Evolutionary conservation across 2,888 invertebrate genomes (phyloP).

Genomic region (Gnatocerus cornutus): DNA sequence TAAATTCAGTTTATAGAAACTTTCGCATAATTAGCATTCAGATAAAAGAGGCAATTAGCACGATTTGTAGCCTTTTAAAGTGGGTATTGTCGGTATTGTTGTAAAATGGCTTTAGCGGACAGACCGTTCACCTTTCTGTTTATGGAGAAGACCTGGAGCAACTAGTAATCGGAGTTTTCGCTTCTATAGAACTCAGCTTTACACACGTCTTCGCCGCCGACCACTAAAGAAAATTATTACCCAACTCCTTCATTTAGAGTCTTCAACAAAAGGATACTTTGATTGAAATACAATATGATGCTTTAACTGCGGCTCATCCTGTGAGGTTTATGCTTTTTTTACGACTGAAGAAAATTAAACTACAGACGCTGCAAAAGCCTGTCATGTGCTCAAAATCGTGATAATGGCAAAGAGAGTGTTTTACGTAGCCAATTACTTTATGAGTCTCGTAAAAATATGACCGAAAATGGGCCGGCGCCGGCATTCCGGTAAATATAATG

Average conservation of each 20-base stretch:
- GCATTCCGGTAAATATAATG: slow-evolving; percentile 14
- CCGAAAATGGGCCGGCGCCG: slow-evolving; percentile 20
- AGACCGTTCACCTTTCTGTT: slow-evolving; percentile 53
- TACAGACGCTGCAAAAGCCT: slow-evolving; percentile 4
- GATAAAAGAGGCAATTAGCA: slow-evolving; percentile 63
- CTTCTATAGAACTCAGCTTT: slow-evolving; percentile 32
- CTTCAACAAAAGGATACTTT: slow-evolving; percentile 27
- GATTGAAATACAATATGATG: slow-evolving; percentile 31
- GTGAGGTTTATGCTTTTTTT: slow-evolving; percentile 35
- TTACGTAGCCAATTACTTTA: slow-evolving; percentile 22
- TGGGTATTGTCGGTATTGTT: slow-evolving; percentile 55
- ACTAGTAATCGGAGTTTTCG: slow-evolving; percentile 43
- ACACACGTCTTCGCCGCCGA: slow-evolving; percentile 21
- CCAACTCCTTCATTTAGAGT: neutral
- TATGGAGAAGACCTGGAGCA: slow-evolving; percentile 49
- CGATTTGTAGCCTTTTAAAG: slow-evolving; percentile 59
- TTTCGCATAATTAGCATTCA: slow-evolving; percentile 57
- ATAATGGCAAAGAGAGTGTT: slow-evolving; percentile 10
- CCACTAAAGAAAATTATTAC: slow-evolving; percentile 33
- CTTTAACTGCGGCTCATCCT: slow-evolving; percentile 30
- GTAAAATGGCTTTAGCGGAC: slow-evolving; percentile 40
- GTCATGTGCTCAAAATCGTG: slow-evolving; percentile 15
- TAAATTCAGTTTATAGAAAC: slow-evolving; percentile 56
- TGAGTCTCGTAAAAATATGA: slow-evolving; percentile 18
- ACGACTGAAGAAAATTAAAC: slow-evolving; percentile 15